These are phyloP conservation scores for Entosphenus tridentatus DNA, from an alignment of 2,113 vertebrate species.

Conservation along the genomic window DNA sequence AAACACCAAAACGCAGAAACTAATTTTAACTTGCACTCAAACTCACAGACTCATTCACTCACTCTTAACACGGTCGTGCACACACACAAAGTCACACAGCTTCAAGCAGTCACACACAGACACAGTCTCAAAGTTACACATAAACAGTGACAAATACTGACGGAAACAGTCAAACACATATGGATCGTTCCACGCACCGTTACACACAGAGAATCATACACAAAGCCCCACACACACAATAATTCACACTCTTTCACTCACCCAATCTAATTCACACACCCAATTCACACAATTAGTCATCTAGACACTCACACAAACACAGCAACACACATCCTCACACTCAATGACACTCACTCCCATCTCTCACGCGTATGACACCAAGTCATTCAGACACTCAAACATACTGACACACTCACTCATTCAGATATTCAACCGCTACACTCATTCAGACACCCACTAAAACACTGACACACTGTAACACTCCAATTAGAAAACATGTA, in stretches of 20 bases:
- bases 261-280: neutral
- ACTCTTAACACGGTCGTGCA: neutral
- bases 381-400: too few species aligned
- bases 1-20: neutral
- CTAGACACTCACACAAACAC: neutral
- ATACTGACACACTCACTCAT: too few species aligned
- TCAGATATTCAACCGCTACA: neutral
- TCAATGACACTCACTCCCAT: too few species aligned
- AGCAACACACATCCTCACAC: neutral
- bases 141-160: slow-evolving; percentile 5
- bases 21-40: neutral
- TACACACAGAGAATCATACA: slow-evolving; percentile 7
- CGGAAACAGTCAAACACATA: slow-evolving; percentile 3
- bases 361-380: too few species aligned
- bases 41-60: neutral
- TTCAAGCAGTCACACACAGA: neutral
- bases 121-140: neutral
- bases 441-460: slow-evolving; percentile 34
- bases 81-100: neutral
- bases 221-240: neutral
- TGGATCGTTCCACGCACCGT: slow-evolving; percentile 1
- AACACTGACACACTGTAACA: slow-evolving; percentile 22
- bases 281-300: too few species aligned
- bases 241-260: neutral
- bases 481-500: too few species aligned